Conservation (phyloP, 2,888 invertebrate species). For the Thymelicus sylvestris region DNA sequence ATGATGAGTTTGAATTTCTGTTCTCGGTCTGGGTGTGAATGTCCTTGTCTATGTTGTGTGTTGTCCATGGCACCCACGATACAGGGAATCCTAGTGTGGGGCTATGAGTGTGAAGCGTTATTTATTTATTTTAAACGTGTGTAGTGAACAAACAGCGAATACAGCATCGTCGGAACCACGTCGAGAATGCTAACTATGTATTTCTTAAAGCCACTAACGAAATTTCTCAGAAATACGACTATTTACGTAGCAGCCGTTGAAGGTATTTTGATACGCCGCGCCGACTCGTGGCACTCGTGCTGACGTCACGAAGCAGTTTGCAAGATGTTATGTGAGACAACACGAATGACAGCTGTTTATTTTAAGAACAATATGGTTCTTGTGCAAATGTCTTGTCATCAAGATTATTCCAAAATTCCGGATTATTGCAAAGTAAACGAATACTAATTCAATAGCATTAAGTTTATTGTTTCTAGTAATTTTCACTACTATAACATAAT, state of each 20-base stretch:
- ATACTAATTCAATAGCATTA: no score
- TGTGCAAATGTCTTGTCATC: no score
- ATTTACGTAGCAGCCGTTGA: neutral
- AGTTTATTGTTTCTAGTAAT: no score
- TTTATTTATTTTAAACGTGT: neutral
- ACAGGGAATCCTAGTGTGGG: no score
- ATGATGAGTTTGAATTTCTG: no score
- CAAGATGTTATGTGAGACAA: constrained; percentile 1
- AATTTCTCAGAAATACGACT: neutral
- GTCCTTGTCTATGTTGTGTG: no score
- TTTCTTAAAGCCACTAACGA: constrained; percentile 4
- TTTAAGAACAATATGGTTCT: neutral
- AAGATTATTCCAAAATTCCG: no score
- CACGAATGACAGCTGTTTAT: neutral
- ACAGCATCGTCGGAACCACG: neutral
- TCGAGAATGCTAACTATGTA: neutral
- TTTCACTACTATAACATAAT: no score
- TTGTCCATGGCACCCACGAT: no score
- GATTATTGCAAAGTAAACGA: no score
- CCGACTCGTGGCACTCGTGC: neutral
- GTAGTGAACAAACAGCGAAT: neutral
- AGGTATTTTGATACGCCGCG: constrained; percentile 4
- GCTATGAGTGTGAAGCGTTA: no score
- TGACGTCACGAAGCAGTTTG: neutral
- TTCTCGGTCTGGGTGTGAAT: no score